phyloP scores from a whole-genome alignment of 1,140 invertebrate genomes.

The Aphaenogaster ashmeadi region DNA sequence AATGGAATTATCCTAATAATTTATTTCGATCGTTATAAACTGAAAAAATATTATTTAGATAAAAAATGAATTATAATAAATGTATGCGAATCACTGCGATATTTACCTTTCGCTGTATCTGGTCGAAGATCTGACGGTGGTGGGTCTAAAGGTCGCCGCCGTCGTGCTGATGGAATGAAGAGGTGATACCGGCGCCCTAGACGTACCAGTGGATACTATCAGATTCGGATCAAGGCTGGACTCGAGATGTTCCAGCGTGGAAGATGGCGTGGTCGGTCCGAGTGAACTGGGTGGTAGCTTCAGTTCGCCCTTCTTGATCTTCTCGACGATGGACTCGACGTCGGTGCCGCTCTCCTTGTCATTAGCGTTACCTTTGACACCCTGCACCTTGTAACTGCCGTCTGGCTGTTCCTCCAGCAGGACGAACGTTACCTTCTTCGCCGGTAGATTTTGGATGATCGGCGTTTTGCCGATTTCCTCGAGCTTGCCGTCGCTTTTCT shows the following conservation, averaged over 20 bases:
- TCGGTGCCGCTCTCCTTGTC: slow-evolving; percentile 90
- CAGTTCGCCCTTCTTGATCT: slow-evolving; percentile 93
- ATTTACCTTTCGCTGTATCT: slow-evolving; percentile 71
- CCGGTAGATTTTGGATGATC: slow-evolving; percentile 87
- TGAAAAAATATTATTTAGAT: slow-evolving; percentile 5
- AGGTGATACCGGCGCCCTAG: slow-evolving; percentile 16
- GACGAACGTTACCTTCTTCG: slow-evolving; percentile 95
- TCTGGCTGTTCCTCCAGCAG: slow-evolving; percentile 94
- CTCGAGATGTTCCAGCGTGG: slow-evolving; percentile 50
- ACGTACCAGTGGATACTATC: neutral
- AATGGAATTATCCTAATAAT: neutral
- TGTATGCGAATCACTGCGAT: neutral
- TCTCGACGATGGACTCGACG: slow-evolving; percentile 93
- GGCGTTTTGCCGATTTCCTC: slow-evolving; percentile 91
- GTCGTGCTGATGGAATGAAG: slow-evolving; percentile 15
- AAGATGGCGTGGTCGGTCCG: slow-evolving; percentile 35
- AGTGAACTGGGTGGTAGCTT: slow-evolving; percentile 91
- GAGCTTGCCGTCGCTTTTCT: slow-evolving; percentile 90
- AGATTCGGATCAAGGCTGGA: slow-evolving; percentile 58
- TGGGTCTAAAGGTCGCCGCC: slow-evolving; percentile 79
- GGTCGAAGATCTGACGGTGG: slow-evolving; percentile 72
- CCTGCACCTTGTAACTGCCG: slow-evolving; percentile 94
- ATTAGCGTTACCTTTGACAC: slow-evolving; percentile 90
- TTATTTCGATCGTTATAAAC: neutral
- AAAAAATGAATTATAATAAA: neutral